Base-by-base conservation (phyloP, 92 coral and sea anemone genomes). In the Bergia sp. region DNA sequence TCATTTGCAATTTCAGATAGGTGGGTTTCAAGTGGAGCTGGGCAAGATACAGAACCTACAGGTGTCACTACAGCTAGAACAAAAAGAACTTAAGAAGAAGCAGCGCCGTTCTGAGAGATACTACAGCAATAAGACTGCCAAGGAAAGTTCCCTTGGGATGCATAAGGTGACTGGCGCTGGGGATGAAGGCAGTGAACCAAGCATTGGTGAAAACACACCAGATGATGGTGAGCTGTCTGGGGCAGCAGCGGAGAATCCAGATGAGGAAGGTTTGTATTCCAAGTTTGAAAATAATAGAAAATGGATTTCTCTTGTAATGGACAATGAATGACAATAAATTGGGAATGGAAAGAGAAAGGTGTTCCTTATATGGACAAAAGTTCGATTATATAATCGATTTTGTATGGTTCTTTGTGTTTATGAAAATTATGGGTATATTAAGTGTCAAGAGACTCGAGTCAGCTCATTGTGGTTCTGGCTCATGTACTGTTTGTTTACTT, bases 91-190 rank as follows among this genome's bases (percentile, higher is more conserved):
- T 89, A 94, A 91, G 88, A 96, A 96, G 89, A 96, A 92, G 89
- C 98, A 95, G 85, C 95, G 99, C 5, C 96, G 99, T 23, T 96
- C 99, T 4, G 98, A 96, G 66, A 90, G 98, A 76, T 96, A 96
- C 88, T 96, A 95, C 89, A 93, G 94, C 81, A 93, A 94, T 82
- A 95, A 96, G 67, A 92, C 89, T 41, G 81, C 92, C 39, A 96
- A 92, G 88, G 95, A 93, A 42, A 39, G 89, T 37, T 91, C 90
- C 0, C 90, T 96, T 21, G 94, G 92, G 73, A 79, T 89, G 73
- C 93, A 82, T 37, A 89, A 88, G 66, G 64, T 91, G 88, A 42
- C 80, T 38, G 73, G 76, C 18, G 57, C 69, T 29, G 76, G 88
- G 50, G 82, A 92, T n/a, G 90, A 91, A 1, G 86, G 78, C 7